A percentile compares a stretch with the other conserved stretches of the same genome.
These are phyloP conservation scores for Microctonus brassicae DNA, from an alignment of 2,888 invertebrate genomes.

Conservation along the genomic window DNA sequence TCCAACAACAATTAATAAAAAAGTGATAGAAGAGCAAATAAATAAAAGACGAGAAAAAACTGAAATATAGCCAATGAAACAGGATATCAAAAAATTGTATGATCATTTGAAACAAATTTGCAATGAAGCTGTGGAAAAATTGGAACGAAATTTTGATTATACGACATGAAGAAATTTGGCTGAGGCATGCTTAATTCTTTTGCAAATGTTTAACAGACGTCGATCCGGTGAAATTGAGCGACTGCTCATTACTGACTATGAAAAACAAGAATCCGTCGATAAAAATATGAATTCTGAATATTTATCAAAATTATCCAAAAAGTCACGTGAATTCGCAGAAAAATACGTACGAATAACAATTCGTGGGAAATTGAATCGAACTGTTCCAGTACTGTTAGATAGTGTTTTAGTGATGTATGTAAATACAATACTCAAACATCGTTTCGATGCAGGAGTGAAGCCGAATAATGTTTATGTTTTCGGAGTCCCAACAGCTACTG, in stretches of 20 bases:
- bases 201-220: constrained; percentile 44
- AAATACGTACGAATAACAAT: not conserved
- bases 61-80: constrained; percentile 4
- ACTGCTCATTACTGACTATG: constrained; percentile 32
- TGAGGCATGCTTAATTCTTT: constrained; percentile 34
- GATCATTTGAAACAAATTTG: constrained; percentile 13
- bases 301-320: not conserved
- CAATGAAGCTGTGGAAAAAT: not conserved
- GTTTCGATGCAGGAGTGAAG: too few species aligned
- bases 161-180: constrained; percentile 30
- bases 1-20: constrained; percentile 19
- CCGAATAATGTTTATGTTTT: too few species aligned
- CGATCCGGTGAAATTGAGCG: constrained; percentile 44
- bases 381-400: constrained; percentile 8
- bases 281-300: constrained; percentile 5
- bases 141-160: not conserved
- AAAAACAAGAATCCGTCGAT: not conserved
- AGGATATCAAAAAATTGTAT: constrained; percentile 24
- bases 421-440: not conserved
- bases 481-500: too few species aligned
- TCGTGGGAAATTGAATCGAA: constrained; percentile 22
- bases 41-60: not conserved
- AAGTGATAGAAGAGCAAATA: constrained; percentile 11
- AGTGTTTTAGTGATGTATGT: not conserved
- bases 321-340: constrained; percentile 1